phyloP scores from a whole-genome alignment of 2,888 invertebrate species.

The Meteorus cinctellus region DNA sequence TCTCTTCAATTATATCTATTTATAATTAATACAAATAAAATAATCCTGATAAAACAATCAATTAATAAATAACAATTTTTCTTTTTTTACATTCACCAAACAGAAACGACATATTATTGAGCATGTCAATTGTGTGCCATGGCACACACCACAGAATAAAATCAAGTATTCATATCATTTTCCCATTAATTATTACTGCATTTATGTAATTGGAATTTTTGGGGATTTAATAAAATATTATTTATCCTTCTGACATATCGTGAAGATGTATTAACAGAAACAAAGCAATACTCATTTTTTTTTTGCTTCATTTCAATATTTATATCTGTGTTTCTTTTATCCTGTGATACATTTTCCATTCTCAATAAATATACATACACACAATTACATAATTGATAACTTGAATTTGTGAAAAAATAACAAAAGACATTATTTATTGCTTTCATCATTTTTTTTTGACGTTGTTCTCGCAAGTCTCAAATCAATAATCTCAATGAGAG shows the following conservation, averaged over 20 bases:
- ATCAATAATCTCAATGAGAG: constrained; percentile 8
- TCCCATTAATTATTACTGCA: not conserved
- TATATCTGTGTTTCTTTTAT: too few relatives aligned
- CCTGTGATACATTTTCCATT: too few relatives aligned
- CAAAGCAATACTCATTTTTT: not conserved
- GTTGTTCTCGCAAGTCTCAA: not conserved
- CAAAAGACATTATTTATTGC: not conserved
- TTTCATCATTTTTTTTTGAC: not conserved
- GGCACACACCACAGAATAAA: not conserved
- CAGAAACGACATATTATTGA: too few relatives aligned
- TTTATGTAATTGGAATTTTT: not conserved
- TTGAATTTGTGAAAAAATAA: constrained; percentile 8
- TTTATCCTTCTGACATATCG: not conserved
- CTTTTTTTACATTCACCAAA: not conserved
- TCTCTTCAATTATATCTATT: not conserved
- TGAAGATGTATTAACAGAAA: not conserved
- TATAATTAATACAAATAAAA: not conserved
- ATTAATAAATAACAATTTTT: constrained; percentile 1
- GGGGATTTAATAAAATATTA: not conserved
- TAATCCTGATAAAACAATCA: not conserved
- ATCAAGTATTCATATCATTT: not conserved
- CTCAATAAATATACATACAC: not conserved
- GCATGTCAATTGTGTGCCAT: not conserved
- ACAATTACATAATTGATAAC: not conserved
- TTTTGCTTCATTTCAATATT: too few relatives aligned